A percentile compares a stretch with the other conserved stretches of the same genome.
Conservation (phyloP, 2,888 invertebrate species). For the Caenorhabditis zanzibari region DNA sequence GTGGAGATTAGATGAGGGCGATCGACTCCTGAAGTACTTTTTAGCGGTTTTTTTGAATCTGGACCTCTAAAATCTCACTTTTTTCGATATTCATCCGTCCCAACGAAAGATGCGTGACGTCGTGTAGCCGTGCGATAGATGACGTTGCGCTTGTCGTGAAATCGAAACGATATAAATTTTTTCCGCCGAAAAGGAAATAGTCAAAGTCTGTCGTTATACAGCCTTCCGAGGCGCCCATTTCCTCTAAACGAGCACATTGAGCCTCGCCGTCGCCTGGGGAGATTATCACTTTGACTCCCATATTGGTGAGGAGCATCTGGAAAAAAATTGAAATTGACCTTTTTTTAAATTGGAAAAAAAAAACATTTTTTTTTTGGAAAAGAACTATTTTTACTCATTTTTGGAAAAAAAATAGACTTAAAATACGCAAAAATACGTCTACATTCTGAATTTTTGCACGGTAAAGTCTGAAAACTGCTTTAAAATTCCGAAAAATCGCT, state of each 20-base stretch:
- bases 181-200: conserved; percentile 97
- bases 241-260: conserved; percentile 95
- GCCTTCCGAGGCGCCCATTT: conserved; percentile 89
- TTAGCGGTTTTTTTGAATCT: neutral
- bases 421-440: no score
- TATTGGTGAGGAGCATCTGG: conserved; percentile 87
- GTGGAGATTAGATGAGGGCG: conserved; percentile 89
- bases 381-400: no score
- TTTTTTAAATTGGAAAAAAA: no score
- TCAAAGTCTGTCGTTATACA: conserved; percentile 98
- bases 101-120: conserved; percentile 45
- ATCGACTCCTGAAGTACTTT: conserved; percentile 46
- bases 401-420: no score
- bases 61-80: conserved; percentile 33
- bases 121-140: conserved; percentile 71
- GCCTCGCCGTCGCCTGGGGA: conserved; percentile 99
- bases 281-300: conserved; percentile 94
- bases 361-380: no score
- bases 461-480: no score
- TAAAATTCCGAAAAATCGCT: no score
- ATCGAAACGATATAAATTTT: conserved; percentile 90
- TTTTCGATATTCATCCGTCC: conserved; percentile 37
- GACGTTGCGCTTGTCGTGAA: neutral
- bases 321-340: conserved; percentile 8
- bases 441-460: no score